Base-by-base conservation (phyloP, 2,888 invertebrate species). In the Caenorhabditis becei region DNA sequence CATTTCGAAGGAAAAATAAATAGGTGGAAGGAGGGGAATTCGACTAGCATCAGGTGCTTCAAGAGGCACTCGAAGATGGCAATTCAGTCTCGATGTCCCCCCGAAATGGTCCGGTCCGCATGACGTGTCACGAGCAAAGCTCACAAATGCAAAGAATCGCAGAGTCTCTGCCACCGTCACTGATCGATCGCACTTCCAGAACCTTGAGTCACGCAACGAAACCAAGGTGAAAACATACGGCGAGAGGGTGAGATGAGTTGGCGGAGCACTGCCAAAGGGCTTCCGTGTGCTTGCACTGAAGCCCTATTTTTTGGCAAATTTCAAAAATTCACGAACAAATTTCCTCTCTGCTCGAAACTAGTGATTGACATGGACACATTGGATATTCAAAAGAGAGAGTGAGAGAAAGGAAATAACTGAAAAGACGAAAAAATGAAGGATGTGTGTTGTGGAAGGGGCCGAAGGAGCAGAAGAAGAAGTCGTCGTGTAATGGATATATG, bases 401-500 rank as follows among this genome's bases (percentile, higher is more conserved):
- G 20, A 44, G 35, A 56, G 23, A 67, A 51, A 58, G 32, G 47
- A 32, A 28, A 65, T 54, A 35, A 58, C n/a, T 26, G 53, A 23
- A 32, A 59, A 28, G 37, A 32, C 24, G 44, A 56, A 58, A 72
- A 61, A 56, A 65, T 37, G 59, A 75, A 61, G 61, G 61, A 61
- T 47, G 37, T 54, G 61, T 59, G 47, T 66, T 59, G 58, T 74
- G 74, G 49, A 72, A 61, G 61, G 61, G 24, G 14, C 2, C n/a
- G 41, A 49, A 49, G 49, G 49, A 49, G 23, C 3, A 51, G 26
- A 23, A 51, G 51, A 51, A 61, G 53, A 51, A 59, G 58, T 75
- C 54, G 61, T 47, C 59, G 59, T 75, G 74, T 75, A 75, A 75
- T 75, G 74, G 66, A 75, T 75, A 75, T 75, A 59, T 59, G 75